A percentile compares a stretch with the other conserved stretches of the same genome.
Conservation (phyloP, 2,113 vertebrate genomes). For the Microtus montanus region DNA sequence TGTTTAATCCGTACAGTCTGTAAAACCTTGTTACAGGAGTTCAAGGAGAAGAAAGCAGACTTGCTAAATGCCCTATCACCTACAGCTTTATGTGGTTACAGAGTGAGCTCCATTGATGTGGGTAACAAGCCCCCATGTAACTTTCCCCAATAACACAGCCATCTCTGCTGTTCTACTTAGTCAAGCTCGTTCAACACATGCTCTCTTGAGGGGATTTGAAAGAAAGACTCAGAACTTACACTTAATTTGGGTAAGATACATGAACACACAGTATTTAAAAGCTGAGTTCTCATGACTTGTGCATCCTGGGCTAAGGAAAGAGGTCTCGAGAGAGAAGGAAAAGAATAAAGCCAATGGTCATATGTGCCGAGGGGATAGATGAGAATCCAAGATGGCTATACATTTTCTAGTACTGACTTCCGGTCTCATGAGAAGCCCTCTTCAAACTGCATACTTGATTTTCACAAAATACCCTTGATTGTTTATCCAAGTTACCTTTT, state of each 20-base stretch:
- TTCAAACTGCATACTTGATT: background rate
- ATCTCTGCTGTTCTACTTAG: background rate
- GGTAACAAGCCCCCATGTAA: background rate
- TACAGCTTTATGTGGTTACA: background rate
- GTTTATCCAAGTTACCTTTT: constrained; percentile 26
- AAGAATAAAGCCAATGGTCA: background rate
- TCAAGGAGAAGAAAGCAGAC: background rate
- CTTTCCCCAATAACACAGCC: background rate
- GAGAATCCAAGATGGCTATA: background rate
- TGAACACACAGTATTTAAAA: background rate
- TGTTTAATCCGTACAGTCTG: background rate
- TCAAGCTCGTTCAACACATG: background rate
- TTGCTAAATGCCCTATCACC: background rate
- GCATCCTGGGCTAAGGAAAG: background rate
- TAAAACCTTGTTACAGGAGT: background rate
- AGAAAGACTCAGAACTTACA: background rate
- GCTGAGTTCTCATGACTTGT: background rate
- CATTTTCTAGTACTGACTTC: background rate
- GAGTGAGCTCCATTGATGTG: background rate
- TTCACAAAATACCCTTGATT: background rate
- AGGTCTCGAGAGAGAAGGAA: constrained; percentile 20
- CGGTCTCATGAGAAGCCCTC: background rate
- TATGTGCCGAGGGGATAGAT: background rate
- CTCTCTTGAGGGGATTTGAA: background rate
- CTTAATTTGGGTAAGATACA: background rate